These are phyloP conservation scores for Platycheirus albimanus DNA, from an alignment of 2,888 invertebrate genomes.

Conservation along the genomic window DNA sequence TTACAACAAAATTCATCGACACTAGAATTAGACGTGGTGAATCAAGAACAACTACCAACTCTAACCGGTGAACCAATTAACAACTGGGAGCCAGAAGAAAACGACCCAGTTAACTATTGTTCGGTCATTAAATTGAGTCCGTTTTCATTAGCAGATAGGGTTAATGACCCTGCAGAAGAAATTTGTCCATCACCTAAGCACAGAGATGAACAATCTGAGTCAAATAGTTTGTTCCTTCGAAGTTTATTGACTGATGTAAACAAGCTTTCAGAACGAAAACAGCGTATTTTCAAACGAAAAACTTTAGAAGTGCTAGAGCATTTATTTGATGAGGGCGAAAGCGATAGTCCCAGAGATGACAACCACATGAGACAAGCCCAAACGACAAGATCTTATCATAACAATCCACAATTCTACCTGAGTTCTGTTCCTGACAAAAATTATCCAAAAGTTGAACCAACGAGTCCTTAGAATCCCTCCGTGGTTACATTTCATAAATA, in stretches of 20 bases:
- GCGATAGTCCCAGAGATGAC: neutral
- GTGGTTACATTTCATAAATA: no score
- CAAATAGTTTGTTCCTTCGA: slow-evolving; percentile 39
- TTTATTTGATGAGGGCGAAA: slow-evolving; percentile 34
- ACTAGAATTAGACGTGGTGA: neutral
- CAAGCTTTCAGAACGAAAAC: slow-evolving; percentile 41
- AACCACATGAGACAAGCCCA: slow-evolving; percentile 1
- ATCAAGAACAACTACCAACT: neutral
- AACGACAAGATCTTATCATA: slow-evolving; percentile 1
- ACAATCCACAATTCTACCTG: neutral
- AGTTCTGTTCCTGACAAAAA: neutral
- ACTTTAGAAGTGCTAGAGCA: slow-evolving; percentile 43
- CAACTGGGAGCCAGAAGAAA: neutral
- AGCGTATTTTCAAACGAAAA: slow-evolving; percentile 45
- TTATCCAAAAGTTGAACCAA: slow-evolving; percentile 5
- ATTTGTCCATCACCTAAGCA: neutral
- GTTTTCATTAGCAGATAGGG: neutral
- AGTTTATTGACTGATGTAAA: slow-evolving; percentile 50
- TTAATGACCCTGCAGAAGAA: neutral
- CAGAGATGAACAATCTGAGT: slow-evolving; percentile 4
- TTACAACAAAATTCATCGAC: neutral
- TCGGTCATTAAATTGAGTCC: slow-evolving; percentile 7
- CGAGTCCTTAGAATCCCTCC: slow-evolving; percentile 12
- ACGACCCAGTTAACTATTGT: neutral
- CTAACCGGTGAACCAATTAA: neutral